These are phyloP conservation scores for Tinea semifulvella DNA, from an alignment of 2,888 invertebrate genomes.

Conservation along the genomic window DNA sequence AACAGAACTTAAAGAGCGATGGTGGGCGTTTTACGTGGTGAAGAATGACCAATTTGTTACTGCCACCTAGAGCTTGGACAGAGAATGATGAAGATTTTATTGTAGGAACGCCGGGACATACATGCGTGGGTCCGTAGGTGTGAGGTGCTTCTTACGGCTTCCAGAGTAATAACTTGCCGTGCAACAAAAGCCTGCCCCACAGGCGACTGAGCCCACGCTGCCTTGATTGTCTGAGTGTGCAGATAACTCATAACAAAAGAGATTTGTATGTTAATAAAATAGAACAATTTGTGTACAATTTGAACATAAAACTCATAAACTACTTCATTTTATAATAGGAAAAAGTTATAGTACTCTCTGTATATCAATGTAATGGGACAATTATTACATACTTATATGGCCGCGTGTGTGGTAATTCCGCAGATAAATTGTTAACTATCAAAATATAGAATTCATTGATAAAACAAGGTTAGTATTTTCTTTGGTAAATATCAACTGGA, in stretches of 20 bases:
- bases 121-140: conserved; percentile 30
- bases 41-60: conserved; percentile 56
- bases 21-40: conserved; percentile 42
- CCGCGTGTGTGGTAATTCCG: not conserved
- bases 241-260: conserved; percentile 29
- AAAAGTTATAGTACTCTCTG: not conserved
- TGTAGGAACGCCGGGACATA: conserved; percentile 29
- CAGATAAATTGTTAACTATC: too few species aligned
- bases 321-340: not conserved
- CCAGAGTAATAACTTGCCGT: conserved; percentile 38
- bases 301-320: conserved; percentile 9
- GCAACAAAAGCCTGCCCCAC: conserved; percentile 39
- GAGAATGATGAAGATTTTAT: conserved; percentile 52
- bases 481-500: too few species aligned
- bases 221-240: conserved; percentile 33
- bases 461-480: too few species aligned
- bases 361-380: conserved; percentile 6
- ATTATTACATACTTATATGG: conserved; percentile 7
- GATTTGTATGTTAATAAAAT: conserved; percentile 11
- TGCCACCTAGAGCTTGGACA: conserved; percentile 32
- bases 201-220: conserved; percentile 34
- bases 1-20: conserved; percentile 19
- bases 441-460: too few species aligned
- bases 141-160: conserved; percentile 17
- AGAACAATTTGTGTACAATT: conserved; percentile 13